A percentile compares a stretch with the other conserved stretches of the same genome.
Evolutionary conservation across 2,113 vertebrate species (phyloP).

Genomic region (Alectura lathami): DNA sequence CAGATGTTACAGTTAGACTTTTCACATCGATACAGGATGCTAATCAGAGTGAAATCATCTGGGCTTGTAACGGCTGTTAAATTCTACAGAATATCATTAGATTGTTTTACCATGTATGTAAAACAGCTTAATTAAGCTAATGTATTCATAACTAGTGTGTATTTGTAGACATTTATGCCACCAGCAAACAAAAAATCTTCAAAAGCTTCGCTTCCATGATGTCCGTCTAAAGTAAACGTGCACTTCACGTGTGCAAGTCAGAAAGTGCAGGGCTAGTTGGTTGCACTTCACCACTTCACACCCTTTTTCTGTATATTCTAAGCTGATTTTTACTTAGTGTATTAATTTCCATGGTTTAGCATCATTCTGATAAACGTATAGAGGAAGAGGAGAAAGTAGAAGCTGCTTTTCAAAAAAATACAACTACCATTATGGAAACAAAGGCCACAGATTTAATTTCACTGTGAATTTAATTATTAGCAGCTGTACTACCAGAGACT

Average conservation of each 20-base stretch:
- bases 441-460: neutral
- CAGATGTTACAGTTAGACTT: neutral
- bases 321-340: neutral
- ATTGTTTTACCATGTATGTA: conserved; percentile 7
- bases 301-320: neutral
- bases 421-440: neutral
- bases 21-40: neutral
- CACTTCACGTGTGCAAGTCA: neutral
- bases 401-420: neutral
- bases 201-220: neutral
- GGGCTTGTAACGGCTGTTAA: conserved; percentile 33
- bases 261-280: neutral
- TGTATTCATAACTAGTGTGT: neutral
- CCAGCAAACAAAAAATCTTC: neutral
- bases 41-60: conserved; percentile 46
- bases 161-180: neutral
- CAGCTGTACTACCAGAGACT: neutral
- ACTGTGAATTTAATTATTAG: neutral
- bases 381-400: neutral
- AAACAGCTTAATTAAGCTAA: conserved; percentile 31
- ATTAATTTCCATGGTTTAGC: neutral
- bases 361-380: neutral
- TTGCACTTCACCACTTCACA: neutral
- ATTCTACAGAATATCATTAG: conserved; percentile 33
- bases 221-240: neutral